Conservation (phyloP, 23 tunicate genomes). For the Ciona savignyi region DNA sequence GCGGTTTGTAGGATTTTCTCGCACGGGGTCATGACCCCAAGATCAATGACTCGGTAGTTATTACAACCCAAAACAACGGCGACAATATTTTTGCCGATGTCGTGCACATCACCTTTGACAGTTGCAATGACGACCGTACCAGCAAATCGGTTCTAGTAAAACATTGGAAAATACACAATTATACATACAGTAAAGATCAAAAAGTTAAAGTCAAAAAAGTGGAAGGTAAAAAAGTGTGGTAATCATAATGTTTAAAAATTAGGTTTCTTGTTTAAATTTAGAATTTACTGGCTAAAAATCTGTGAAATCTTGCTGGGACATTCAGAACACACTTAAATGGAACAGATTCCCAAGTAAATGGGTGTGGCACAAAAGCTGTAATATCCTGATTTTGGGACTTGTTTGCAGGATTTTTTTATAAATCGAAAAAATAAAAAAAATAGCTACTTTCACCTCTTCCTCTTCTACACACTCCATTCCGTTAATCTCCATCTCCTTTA, state of each 20-base stretch:
- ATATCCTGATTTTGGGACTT: too few species aligned
- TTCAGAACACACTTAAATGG: too few species aligned
- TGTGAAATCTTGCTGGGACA: too few species aligned
- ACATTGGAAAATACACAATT: background rate
- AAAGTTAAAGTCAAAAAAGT: background rate
- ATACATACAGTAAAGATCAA: background rate
- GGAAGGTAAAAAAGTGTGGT: background rate
- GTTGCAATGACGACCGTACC: slow-evolving; percentile 91
- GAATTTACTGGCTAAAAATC: background rate
- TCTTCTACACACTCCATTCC: slow-evolving; percentile 33
- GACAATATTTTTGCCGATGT: slow-evolving; percentile 93
- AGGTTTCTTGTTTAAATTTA: background rate
- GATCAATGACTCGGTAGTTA: slow-evolving; percentile 77
- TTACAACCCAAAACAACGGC: slow-evolving; percentile 87
- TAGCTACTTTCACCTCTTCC: too few species aligned
- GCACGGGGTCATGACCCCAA: slow-evolving; percentile 93
- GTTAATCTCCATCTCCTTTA: slow-evolving; percentile 11
- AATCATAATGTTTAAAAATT: background rate
- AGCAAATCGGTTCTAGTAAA: slow-evolving; percentile 23
- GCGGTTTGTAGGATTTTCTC: slow-evolving; percentile 65
- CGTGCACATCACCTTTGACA: slow-evolving; percentile 94
- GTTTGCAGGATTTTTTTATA: too few species aligned
- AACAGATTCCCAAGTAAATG: too few species aligned
- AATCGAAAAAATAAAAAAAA: too few species aligned
- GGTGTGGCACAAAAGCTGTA: too few species aligned